A percentile compares a stretch with the other conserved stretches of the same genome.
Conservation (phyloP, 2,797 vertebrate species). For the Cirrhinus mrigala region DNA sequence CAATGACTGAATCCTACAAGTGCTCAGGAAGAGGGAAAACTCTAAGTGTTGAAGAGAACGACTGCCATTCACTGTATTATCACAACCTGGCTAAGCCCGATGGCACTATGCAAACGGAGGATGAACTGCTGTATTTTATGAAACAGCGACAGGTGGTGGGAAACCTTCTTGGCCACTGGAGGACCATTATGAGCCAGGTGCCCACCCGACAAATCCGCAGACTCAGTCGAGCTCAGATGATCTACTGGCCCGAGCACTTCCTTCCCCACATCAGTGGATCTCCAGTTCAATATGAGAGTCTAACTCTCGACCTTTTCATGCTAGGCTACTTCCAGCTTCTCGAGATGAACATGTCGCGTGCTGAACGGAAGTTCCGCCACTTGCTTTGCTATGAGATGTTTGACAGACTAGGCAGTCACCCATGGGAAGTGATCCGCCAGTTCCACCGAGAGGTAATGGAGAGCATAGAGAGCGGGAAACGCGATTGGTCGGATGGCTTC, state of each 20-base stretch:
- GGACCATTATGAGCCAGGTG: conserved; percentile 87
- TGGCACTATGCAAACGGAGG: conserved; percentile 75
- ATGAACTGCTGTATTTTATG: conserved; percentile 85
- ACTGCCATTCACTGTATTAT: conserved; percentile 60
- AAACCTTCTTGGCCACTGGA: conserved; percentile 90
- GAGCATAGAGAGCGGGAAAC: conserved; percentile 85
- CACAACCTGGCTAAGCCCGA: conserved; percentile 63
- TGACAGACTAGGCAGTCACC: conserved; percentile 90
- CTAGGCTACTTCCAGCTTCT: conserved; percentile 97
- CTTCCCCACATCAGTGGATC: conserved; percentile 86
- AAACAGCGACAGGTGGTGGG: conserved; percentile 88
- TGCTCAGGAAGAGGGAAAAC: conserved; percentile 67
- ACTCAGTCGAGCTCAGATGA: conserved; percentile 82
- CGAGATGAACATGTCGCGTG: conserved; percentile 92
- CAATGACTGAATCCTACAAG: conserved; percentile 80
- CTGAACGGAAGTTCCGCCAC: conserved; percentile 93
- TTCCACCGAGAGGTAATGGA: conserved; percentile 93
- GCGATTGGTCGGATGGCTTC: conserved; percentile 89
- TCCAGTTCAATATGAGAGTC: conserved; percentile 85
- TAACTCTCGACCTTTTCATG: conserved; percentile 97
- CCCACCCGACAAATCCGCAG: conserved; percentile 84
- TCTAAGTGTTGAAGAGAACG: conserved; percentile 68
- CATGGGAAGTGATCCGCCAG: conserved; percentile 88
- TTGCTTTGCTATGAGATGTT: conserved; percentile 99
- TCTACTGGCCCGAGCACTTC: conserved; percentile 97